Percentiles rank a stretch among this genome's conserved stretches.
phyloP scores from a whole-genome alignment of 2,888 invertebrate species.

The Thymelicus acteon region DNA sequence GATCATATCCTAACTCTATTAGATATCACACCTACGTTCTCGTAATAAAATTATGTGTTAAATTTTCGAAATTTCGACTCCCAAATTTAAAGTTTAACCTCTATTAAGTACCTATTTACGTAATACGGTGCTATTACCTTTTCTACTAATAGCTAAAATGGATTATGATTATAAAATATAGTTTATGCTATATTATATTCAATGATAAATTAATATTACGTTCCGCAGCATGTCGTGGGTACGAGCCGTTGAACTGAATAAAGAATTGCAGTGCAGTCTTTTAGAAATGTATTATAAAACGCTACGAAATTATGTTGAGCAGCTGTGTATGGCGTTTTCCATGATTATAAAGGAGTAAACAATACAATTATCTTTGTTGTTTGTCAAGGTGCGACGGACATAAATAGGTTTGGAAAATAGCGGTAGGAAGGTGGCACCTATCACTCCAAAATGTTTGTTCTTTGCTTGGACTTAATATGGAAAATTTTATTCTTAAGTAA shows the following conservation, averaged over 20 bases:
- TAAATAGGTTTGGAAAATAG: background rate
- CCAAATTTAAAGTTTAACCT: no score
- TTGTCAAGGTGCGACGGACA: background rate
- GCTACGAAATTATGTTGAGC: slow-evolving; percentile 4
- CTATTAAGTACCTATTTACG: no score
- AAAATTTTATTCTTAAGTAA: no score
- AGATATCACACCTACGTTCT: no score
- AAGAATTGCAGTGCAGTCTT: slow-evolving; percentile 28
- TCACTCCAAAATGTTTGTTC: no score
- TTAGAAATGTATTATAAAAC: slow-evolving; percentile 30
- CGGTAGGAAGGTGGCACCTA: background rate
- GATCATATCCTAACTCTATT: no score
- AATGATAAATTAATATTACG: slow-evolving; percentile 10
- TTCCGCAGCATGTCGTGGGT: slow-evolving; percentile 13
- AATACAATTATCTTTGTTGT: slow-evolving; percentile 1
- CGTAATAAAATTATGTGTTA: no score
- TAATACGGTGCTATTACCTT: no score
- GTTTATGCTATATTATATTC: background rate
- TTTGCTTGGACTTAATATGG: no score
- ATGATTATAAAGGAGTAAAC: background rate
- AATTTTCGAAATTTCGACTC: no score
- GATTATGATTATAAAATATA: no score
- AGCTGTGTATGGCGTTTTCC: slow-evolving; percentile 1
- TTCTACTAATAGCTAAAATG: no score
- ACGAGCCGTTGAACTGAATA: slow-evolving; percentile 29